A percentile compares a stretch with the other conserved stretches of the same genome.
phyloP scores from a whole-genome alignment of 2,888 invertebrate genomes.

The Tridacna crocea region DNA sequence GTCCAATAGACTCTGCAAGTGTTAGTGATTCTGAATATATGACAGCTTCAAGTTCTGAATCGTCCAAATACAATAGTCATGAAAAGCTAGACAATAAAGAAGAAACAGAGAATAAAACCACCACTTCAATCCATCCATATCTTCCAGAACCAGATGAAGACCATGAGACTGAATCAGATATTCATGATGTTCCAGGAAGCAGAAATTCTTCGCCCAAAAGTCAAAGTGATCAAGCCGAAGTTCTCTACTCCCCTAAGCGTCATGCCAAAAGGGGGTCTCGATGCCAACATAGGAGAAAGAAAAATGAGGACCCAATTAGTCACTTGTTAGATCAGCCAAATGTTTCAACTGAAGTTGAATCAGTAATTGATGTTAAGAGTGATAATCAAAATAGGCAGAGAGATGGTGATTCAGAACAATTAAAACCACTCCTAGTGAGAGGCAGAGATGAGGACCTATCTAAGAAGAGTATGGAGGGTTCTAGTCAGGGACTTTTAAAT shows the following conservation, averaged over 20 bases:
- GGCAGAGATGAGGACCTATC: neutral
- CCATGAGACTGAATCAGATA: neutral
- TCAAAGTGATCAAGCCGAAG: neutral
- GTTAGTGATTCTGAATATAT: slow-evolving; percentile 72
- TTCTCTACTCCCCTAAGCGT: neutral
- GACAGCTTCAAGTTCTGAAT: slow-evolving; percentile 70
- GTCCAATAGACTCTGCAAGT: slow-evolving; percentile 60
- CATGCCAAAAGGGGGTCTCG: neutral
- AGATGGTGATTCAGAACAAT: neutral
- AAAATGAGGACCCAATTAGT: neutral
- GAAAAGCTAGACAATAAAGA: slow-evolving; percentile 31
- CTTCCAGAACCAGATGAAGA: neutral
- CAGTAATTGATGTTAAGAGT: neutral
- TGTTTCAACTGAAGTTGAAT: neutral
- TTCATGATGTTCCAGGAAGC: neutral
- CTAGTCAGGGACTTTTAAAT: slow-evolving; percentile 14
- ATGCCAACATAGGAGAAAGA: slow-evolving; percentile 1
- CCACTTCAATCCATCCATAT: slow-evolving; percentile 19
- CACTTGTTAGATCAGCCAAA: neutral
- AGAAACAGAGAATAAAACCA: neutral
- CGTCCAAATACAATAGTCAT: slow-evolving; percentile 63
- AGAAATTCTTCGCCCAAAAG: neutral
- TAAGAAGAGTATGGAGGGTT: neutral
- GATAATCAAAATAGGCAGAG: neutral
- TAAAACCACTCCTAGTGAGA: slow-evolving; percentile 14